Evolutionary conservation across 2,113 vertebrate species (phyloP), one percentile per base, ranked within the genome.

Genomic region (Antechinus stuartii): DNA sequence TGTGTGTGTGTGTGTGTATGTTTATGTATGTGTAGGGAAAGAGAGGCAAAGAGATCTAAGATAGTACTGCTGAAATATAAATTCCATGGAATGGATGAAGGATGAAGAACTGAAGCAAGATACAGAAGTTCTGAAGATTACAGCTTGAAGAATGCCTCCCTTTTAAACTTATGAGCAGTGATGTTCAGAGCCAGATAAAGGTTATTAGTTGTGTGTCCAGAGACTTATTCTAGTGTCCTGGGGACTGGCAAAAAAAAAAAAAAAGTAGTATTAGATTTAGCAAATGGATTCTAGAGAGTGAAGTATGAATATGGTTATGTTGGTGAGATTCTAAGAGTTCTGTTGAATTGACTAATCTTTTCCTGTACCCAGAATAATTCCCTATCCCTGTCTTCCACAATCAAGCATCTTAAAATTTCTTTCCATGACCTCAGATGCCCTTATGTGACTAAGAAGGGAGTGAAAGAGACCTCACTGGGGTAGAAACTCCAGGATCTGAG

Each of bases 401-500:
- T 76, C 14, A n/a, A n/a, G 14, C 35, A n/a, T n/a, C 30, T n/a
- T n/a, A 76, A 19, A 68, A 76, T 76, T 6, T n/a, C 35, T 76
- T 4, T 22, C 42, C n/a, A 42, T 84, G 19, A 84, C 16, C n/a
- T 23, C n/a, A 84, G 16, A 22, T 84, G 16, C n/a, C 68, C 68
- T 84, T 84, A 14, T 84, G n/a, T 84, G 68, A 42, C 68, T 84
- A 96, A 95, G 53, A 94, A 68, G 2, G 23, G 89, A 57, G 53
- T 94, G 94, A 97, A 96, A 84, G 95, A 42, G 57, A 54, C 89
- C 96, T 97, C 94, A 50, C 97, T 96, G 76, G 94, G 94, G 97
- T 94, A 97, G 95, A 90, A 90, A 35, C 35, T 23, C 94, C 97
- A 97, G 97, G 97, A 97, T 94, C 95, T 96, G 96, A 97, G 96